Conservation (phyloP, 1,140 invertebrate genomes). For the Copidosoma floridanum region DNA sequence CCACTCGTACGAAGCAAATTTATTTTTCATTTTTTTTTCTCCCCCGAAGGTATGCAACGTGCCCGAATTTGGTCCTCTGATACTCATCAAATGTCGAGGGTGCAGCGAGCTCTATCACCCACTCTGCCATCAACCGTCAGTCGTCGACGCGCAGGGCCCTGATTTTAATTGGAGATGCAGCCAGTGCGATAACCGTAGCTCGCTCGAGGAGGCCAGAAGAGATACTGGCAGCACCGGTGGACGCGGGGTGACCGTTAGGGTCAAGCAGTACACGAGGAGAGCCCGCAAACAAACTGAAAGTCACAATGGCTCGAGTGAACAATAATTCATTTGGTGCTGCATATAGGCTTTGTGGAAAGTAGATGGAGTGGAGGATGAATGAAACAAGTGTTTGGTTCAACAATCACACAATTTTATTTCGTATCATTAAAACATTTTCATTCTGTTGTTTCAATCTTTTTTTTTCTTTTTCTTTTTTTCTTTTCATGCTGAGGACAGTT, state of each 20-base stretch:
- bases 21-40: constrained; percentile 14
- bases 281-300: background rate
- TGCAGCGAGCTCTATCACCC: constrained; percentile 42
- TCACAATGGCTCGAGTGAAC: too few relatives aligned
- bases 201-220: background rate
- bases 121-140: constrained; percentile 39
- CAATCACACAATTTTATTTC: constrained; percentile 13
- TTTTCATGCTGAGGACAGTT: background rate
- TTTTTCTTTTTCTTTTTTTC: too few relatives aligned
- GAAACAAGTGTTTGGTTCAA: too few relatives aligned
- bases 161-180: constrained; percentile 39
- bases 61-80: constrained; percentile 37
- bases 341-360: too few relatives aligned
- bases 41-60: constrained; percentile 44
- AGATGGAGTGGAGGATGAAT: too few relatives aligned
- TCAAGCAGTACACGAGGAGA: background rate
- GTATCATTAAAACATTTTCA: background rate
- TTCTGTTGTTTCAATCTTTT: background rate
- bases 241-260: background rate
- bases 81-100: constrained; percentile 40
- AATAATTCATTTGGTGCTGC: too few relatives aligned
- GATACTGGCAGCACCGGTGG: background rate
- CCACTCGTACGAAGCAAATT: too few relatives aligned
- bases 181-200: constrained; percentile 26
- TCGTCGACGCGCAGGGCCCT: constrained; percentile 37